phyloP scores from a whole-genome alignment of 2,797 vertebrate species.

The Cyprinodon diabolis region DNA sequence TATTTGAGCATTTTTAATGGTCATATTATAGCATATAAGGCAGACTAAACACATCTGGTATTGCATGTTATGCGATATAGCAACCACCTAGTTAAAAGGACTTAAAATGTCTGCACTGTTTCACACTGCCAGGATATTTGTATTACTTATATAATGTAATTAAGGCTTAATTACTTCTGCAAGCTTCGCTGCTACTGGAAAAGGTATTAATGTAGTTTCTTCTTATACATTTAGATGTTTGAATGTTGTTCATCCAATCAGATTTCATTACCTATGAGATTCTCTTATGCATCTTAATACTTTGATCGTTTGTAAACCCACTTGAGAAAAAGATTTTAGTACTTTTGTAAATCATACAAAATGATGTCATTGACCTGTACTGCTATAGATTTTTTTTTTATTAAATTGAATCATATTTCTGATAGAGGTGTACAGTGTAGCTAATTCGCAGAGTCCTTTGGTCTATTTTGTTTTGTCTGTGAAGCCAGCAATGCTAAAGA shows the following conservation, averaged over 20 bases:
- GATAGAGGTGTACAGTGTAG: constrained; percentile 56
- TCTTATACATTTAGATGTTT: constrained; percentile 74
- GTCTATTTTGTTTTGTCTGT: constrained; percentile 51
- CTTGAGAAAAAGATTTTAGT: constrained; percentile 49
- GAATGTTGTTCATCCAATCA: constrained; percentile 73
- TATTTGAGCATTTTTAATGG: constrained; percentile 72
- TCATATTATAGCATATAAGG: constrained; percentile 65
- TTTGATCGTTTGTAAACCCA: constrained; percentile 55
- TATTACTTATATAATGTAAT: constrained; percentile 73
- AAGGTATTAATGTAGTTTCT: constrained; percentile 72
- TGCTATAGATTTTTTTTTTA: constrained; percentile 52
- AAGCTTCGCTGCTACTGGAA: constrained; percentile 75
- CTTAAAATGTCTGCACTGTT: constrained; percentile 60
- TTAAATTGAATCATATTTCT: constrained; percentile 22
- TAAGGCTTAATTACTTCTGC: constrained; percentile 73
- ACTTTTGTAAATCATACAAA: constrained; percentile 59
- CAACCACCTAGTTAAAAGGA: constrained; percentile 57
- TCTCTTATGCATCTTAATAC: constrained; percentile 48
- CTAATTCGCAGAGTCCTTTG: constrained; percentile 58
- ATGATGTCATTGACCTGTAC: constrained; percentile 70
- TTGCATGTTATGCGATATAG: constrained; percentile 77
- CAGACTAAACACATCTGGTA: constrained; percentile 70
- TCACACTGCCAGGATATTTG: constrained; percentile 80
- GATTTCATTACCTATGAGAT: constrained; percentile 57
- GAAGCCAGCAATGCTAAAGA: constrained; percentile 60